Evolutionary conservation across 2,888 invertebrate species (phyloP).

Genomic region (Lottia scabra): DNA sequence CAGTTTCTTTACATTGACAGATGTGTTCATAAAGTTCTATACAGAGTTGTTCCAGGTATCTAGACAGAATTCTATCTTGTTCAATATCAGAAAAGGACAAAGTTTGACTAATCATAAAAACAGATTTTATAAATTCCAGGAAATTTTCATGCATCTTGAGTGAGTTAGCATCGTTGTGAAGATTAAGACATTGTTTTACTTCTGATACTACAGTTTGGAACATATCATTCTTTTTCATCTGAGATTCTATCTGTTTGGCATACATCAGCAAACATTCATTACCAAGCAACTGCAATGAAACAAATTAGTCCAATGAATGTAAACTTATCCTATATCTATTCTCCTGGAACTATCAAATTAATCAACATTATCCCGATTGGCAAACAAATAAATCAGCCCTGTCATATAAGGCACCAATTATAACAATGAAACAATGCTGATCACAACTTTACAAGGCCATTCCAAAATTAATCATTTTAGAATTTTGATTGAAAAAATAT

Average conservation of each 20-base stretch:
- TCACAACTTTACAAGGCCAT: no score
- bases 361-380: no score
- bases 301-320: no score
- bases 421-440: no score
- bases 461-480: no score
- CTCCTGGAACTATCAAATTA: no score
- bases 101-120: constrained; percentile 26
- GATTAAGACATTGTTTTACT: constrained; percentile 21
- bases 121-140: constrained; percentile 25
- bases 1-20: neutral
- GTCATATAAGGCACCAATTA: no score
- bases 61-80: constrained; percentile 20
- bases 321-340: no score
- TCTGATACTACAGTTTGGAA: constrained; percentile 21
- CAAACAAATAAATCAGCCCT: no score
- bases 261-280: constrained; percentile 30
- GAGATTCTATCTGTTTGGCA: constrained; percentile 14
- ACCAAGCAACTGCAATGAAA: constrained; percentile 22
- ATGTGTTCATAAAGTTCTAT: constrained; percentile 25
- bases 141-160: constrained; percentile 27
- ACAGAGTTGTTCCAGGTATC: constrained; percentile 24
- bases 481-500: no score
- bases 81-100: constrained; percentile 23
- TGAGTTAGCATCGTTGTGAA: constrained; percentile 19
- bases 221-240: constrained; percentile 11